phyloP scores from a whole-genome alignment of 1,140 invertebrate genomes.

The Neoseiulus cucumeris region DNA sequence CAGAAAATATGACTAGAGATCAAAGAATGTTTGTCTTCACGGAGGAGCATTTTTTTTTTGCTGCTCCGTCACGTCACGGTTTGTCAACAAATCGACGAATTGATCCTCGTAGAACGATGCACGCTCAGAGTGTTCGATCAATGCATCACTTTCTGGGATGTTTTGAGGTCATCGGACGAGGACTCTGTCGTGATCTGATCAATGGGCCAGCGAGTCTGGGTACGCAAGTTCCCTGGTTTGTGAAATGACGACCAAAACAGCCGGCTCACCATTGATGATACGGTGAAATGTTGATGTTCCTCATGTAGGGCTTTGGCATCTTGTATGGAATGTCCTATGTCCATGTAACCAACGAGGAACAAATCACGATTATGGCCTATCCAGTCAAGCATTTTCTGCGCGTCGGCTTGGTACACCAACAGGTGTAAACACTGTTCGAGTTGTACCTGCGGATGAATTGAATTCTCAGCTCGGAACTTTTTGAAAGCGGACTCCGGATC shows the following conservation, averaged over 20 bases:
- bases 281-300: slow-evolving; percentile 84
- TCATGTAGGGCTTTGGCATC: slow-evolving; percentile 77
- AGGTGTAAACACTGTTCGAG: slow-evolving; percentile 8
- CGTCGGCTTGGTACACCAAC: slow-evolving; percentile 7
- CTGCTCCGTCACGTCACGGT: too few species aligned
- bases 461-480: too few species aligned
- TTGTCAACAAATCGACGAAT: too few species aligned
- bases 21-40: too few species aligned
- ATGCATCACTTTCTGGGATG: too few species aligned
- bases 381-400: slow-evolving; percentile 78
- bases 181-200: background rate
- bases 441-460: background rate
- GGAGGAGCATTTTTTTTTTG: too few species aligned
- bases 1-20: too few species aligned
- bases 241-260: background rate
- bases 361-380: slow-evolving; percentile 81
- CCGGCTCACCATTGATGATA: slow-evolving; percentile 54
- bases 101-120: too few species aligned
- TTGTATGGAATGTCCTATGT: slow-evolving; percentile 80
- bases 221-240: too few species aligned
- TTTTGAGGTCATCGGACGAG: background rate
- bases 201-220: too few species aligned
- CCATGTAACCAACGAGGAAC: slow-evolving; percentile 84
- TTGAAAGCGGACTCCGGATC: too few species aligned
- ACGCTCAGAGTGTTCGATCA: too few species aligned